phyloP scores from a whole-genome alignment of 2,888 invertebrate genomes.

The Chloromyia formosa region DNA sequence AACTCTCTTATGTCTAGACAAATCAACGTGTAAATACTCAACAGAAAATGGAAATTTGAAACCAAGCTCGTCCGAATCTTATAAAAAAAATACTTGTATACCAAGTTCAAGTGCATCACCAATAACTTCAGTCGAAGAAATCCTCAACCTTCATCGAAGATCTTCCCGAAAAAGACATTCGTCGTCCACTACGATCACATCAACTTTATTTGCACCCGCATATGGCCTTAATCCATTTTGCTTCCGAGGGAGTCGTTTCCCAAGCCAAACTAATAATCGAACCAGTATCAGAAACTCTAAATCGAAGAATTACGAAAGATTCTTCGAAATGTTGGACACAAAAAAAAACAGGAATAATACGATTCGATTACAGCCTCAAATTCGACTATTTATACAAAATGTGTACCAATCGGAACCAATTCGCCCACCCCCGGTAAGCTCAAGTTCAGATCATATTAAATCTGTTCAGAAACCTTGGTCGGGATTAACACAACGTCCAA shows the following conservation, averaged over 20 bases:
- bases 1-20: too few relatives aligned
- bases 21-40: too few relatives aligned
- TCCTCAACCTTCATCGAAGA: constrained; percentile 20
- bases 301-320: not conserved
- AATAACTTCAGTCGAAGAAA: too few relatives aligned
- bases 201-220: not conserved
- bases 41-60: too few relatives aligned
- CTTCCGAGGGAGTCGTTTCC: not conserved
- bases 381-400: constrained; percentile 15
- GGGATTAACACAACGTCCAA: not conserved
- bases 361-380: constrained; percentile 21
- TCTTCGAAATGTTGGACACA: not conserved
- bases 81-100: too few relatives aligned
- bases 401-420: constrained; percentile 16
- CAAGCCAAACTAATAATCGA: not conserved
- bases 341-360: constrained; percentile 1
- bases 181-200: not conserved
- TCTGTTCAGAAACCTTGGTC: not conserved
- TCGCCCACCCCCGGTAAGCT: not conserved
- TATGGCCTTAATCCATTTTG: constrained; percentile 27
- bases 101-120: too few relatives aligned
- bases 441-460: not conserved
- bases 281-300: not conserved
- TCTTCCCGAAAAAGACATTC: constrained; percentile 1
- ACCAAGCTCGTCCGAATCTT: too few relatives aligned